These are phyloP conservation scores for Aporophyla nigra DNA, from an alignment of 2,888 invertebrate species.

Conservation along the genomic window DNA sequence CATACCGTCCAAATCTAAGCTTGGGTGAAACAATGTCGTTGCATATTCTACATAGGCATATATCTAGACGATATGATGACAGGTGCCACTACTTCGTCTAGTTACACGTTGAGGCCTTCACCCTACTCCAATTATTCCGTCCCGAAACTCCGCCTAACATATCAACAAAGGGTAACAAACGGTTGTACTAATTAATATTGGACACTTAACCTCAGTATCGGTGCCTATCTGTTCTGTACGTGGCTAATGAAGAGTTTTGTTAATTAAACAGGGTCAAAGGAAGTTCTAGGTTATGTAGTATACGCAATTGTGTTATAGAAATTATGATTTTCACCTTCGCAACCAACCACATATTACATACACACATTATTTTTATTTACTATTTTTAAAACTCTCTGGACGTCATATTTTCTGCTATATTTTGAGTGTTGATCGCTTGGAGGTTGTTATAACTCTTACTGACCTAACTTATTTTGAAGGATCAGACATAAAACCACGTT, in stretches of 20 bases:
- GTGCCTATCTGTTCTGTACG: conserved; percentile 47
- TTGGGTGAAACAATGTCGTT: background rate
- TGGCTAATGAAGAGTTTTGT: conserved; percentile 58
- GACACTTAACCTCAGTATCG: conserved; percentile 58
- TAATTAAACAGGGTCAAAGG: conserved; percentile 51
- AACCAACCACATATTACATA: background rate
- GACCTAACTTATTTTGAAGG: background rate
- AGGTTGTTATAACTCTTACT: background rate
- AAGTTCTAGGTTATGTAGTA: background rate
- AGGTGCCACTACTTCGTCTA: conserved; percentile 47
- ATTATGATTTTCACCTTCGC: background rate
- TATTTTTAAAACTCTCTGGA: background rate
- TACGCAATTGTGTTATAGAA: background rate
- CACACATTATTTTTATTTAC: background rate
- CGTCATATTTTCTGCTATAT: background rate
- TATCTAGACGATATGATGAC: conserved; percentile 27
- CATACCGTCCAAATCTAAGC: background rate
- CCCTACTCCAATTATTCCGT: conserved; percentile 59
- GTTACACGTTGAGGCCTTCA: conserved; percentile 38
- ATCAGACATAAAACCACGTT: background rate
- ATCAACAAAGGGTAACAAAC: conserved; percentile 61
- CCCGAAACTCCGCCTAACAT: conserved; percentile 48
- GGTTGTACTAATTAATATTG: conserved; percentile 61
- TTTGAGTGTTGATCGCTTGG: background rate
- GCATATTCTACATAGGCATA: background rate